Percentiles rank a stretch among this genome's conserved stretches.
Conservation (phyloP, 2,888 invertebrate genomes). For the Scelioninae gen. 2 region DNA sequence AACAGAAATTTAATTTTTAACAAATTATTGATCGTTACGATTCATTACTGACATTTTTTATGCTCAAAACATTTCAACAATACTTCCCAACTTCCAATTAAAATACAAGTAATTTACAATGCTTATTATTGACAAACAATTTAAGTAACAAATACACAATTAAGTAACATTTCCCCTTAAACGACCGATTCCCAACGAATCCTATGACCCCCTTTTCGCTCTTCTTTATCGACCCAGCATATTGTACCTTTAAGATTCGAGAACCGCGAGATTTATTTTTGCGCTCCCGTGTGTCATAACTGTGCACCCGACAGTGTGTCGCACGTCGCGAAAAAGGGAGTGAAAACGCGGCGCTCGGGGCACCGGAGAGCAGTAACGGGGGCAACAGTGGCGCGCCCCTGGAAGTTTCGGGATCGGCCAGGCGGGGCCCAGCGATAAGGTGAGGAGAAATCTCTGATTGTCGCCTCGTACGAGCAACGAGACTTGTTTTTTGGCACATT, state of each 20-base stretch:
- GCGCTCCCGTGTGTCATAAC: constrained; percentile 56
- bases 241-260: constrained; percentile 19
- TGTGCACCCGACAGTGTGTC: constrained; percentile 43
- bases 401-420: constrained; percentile 12
- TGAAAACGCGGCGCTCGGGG: neutral
- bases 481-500: constrained; percentile 56
- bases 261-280: constrained; percentile 59
- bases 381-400: neutral
- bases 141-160: too few relatives aligned
- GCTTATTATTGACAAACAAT: too few relatives aligned
- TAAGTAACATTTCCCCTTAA: too few relatives aligned
- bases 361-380: constrained; percentile 4
- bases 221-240: constrained; percentile 23
- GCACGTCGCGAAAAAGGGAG: constrained; percentile 26
- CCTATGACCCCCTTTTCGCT: too few relatives aligned
- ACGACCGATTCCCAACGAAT: too few relatives aligned
- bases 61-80: too few relatives aligned
- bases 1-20: too few relatives aligned
- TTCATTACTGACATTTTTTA: too few relatives aligned
- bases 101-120: too few relatives aligned
- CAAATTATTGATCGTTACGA: too few relatives aligned
- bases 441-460: constrained; percentile 40
- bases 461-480: constrained; percentile 24
- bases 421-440: constrained; percentile 19
- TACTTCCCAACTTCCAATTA: too few relatives aligned